Evolutionary conservation across 2,113 vertebrate species (phyloP).

Genomic region (Strix aluco): DNA sequence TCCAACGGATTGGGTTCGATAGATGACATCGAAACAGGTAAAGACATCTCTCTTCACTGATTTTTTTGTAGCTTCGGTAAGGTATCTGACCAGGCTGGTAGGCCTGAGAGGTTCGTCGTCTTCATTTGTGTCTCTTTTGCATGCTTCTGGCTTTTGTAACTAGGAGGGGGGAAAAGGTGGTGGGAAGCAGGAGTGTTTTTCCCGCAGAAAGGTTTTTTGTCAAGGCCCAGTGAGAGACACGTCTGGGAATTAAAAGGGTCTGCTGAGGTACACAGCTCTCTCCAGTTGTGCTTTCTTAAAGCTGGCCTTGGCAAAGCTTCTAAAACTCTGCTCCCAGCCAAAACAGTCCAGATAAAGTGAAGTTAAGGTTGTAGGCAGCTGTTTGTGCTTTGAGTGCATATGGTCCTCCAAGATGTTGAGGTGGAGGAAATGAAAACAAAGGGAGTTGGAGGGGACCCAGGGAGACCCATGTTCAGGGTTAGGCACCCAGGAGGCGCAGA

Average conservation of each 20-base stretch:
- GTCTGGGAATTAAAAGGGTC: neutral
- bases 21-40: slow-evolving; percentile 85
- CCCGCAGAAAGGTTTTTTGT: neutral
- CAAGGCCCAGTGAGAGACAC: neutral
- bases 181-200: neutral
- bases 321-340: neutral
- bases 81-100: neutral
- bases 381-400: neutral
- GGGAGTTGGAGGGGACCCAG: neutral
- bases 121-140: neutral
- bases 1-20: slow-evolving; percentile 78
- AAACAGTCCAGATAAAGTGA: slow-evolving; percentile 5
- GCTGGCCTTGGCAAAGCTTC: neutral
- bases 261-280: neutral
- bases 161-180: neutral
- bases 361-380: neutral
- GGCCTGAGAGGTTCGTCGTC: neutral
- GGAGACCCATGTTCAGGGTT: neutral
- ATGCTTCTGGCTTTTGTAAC: neutral
- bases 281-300: neutral
- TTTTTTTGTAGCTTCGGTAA: neutral
- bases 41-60: neutral
- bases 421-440: neutral
- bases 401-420: neutral
- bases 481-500: neutral